Evolutionary conservation across 2,113 vertebrate species (phyloP).

Genomic region (Peucedramus taeniatus): DNA sequence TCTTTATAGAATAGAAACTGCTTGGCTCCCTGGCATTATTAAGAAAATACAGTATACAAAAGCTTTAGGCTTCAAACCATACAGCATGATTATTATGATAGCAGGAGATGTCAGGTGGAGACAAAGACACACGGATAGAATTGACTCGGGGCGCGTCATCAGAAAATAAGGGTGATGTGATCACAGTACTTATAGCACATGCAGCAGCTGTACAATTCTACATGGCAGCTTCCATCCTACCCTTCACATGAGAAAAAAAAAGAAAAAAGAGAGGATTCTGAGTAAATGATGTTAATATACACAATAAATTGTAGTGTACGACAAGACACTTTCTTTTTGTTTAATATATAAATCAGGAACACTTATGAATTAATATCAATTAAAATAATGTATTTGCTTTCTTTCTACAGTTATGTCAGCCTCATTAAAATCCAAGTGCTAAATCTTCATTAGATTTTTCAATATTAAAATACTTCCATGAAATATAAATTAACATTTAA

Average conservation of each 20-base stretch:
- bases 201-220: conserved; percentile 54
- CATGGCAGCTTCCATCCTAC: conserved; percentile 68
- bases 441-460: conserved; percentile 81
- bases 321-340: conserved; percentile 76
- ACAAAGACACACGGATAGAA: conserved; percentile 55
- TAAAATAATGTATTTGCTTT: conserved; percentile 84
- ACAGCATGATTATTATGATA: conserved; percentile 65
- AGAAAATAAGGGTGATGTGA: conserved; percentile 69
- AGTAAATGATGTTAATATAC: conserved; percentile 73
- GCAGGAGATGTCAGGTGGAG: conserved; percentile 66
- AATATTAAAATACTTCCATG: conserved; percentile 76
- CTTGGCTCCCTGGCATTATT: conserved; percentile 23
- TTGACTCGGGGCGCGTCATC: conserved; percentile 54
- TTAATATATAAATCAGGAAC: conserved; percentile 75
- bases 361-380: conserved; percentile 77
- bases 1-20: conserved; percentile 6
- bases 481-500: conserved; percentile 79
- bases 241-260: not conserved
- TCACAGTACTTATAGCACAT: conserved; percentile 60
- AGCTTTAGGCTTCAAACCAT: conserved; percentile 64
- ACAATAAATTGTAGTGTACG: conserved; percentile 69
- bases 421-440: conserved; percentile 76
- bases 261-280: not conserved
- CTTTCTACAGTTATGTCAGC: conserved; percentile 75
- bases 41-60: conserved; percentile 60